Evolutionary conservation across 2,888 invertebrate species (phyloP).

Genomic region (Liposcelis brunnea): DNA sequence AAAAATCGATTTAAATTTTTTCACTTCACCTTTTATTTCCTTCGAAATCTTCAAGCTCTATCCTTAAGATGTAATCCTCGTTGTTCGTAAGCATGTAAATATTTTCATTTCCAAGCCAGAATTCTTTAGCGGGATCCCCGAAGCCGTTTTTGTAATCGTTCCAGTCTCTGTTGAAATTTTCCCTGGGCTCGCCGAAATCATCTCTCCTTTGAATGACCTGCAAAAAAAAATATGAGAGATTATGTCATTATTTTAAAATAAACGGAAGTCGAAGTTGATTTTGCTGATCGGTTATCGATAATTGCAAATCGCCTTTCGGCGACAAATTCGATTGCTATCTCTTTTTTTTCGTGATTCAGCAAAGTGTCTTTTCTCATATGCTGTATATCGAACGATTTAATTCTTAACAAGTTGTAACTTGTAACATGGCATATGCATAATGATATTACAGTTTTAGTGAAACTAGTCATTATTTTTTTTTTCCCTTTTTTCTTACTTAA

Average conservation of each 20-base stretch:
- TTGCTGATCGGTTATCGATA: no score
- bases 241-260: not conserved
- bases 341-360: no score
- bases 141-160: slow-evolving; percentile 85
- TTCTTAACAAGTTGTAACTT: no score
- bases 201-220: slow-evolving; percentile 82
- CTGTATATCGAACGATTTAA: no score
- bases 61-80: slow-evolving; percentile 71
- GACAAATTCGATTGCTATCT: no score
- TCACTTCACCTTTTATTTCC: slow-evolving; percentile 65
- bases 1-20: not conserved
- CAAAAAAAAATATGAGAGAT: slow-evolving; percentile 12
- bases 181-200: slow-evolving; percentile 70
- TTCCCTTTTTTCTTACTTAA: no score
- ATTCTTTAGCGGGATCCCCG: slow-evolving; percentile 75
- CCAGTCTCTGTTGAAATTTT: slow-evolving; percentile 86
- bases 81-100: slow-evolving; percentile 87
- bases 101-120: slow-evolving; percentile 87
- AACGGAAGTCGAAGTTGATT: not conserved
- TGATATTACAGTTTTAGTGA: no score
- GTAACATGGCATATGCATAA: no score
- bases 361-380: no score
- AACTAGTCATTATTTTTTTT: no score
- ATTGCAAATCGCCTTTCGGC: no score
- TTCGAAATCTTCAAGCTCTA: slow-evolving; percentile 83